Evolutionary conservation across 1,140 invertebrate genomes (phyloP).

Genomic region (Pectinophora gossypiella): DNA sequence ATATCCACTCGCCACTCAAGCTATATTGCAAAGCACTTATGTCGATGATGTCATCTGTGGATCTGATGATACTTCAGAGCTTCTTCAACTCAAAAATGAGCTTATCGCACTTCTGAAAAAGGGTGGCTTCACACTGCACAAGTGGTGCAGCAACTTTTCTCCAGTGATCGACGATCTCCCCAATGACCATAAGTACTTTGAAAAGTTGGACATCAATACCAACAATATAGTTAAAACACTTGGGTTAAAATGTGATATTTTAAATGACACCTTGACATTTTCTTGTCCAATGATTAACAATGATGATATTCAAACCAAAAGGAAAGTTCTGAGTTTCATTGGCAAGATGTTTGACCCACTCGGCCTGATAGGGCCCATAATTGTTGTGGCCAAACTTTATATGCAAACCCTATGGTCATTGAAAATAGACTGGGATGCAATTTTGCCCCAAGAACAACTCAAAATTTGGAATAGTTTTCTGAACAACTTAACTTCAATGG

Average conservation of each 20-base stretch:
- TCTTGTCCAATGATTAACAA: neutral
- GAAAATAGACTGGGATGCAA: constrained; percentile 5
- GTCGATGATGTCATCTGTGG: constrained; percentile 19
- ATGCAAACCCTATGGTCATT: constrained; percentile 10
- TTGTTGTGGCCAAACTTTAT: too few relatives aligned
- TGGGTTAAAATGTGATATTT: constrained; percentile 4
- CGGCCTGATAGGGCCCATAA: constrained; percentile 8
- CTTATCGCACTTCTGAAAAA: constrained; percentile 10
- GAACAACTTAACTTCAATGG: constrained; percentile 5
- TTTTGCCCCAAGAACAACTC: neutral
- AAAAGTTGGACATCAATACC: constrained; percentile 1
- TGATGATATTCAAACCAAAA: too few relatives aligned
- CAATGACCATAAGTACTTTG: constrained; percentile 2
- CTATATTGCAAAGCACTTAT: constrained; percentile 15
- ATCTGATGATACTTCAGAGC: constrained; percentile 2
- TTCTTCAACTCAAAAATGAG: constrained; percentile 10
- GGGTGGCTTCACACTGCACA: constrained; percentile 18
- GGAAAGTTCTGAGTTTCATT: constrained; percentile 5
- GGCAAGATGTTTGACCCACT: constrained; percentile 10
- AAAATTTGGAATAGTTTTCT: constrained; percentile 3
- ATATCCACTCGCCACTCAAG: constrained; percentile 21
- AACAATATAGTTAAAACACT: constrained; percentile 7
- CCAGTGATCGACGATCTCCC: constrained; percentile 3
- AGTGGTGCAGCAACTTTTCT: constrained; percentile 12
- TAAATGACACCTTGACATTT: neutral